Base-by-base conservation (phyloP, 1,140 invertebrate genomes). In the Drosophila saltans region DNA sequence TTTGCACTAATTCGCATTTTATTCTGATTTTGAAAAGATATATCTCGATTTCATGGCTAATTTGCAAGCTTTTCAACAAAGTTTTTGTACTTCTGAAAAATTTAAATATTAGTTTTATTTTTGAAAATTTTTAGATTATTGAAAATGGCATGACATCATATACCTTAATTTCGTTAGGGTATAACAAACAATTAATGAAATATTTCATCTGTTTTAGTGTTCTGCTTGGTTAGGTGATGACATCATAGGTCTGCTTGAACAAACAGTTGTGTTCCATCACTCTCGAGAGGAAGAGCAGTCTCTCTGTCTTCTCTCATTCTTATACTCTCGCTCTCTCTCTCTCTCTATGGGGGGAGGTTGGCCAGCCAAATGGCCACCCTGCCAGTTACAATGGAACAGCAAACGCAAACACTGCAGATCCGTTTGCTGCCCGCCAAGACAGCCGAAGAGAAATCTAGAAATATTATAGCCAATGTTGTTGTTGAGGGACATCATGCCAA, bases 401-500 rank as follows among this genome's bases (percentile, higher is more conserved):
- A 68, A 55, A 72, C 75, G 75, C 70, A 82, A 72, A 81, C 80
- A 28, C 55, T 92, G 36, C 80, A 89, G 70, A 84, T 92, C 61
- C 85, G 74, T 39, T 63, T 92, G 69, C 48, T 91, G 66, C 91
- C 91, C 16, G 79, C 91, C 2, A 39, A 63, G n/a, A 84, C 84
- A 1, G 79, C 74, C 4, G 91, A 91, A 57, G 88, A 92, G 57
- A 84, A 78, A 11, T 74, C 78, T 24, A 77, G 80, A 10, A 91
- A 92, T 57, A 91, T 92, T 24, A 78, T 92, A 3, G 91, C 91
- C 40, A 91, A 92, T 73, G 69, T 92, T 11, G 79, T 91, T n/a
- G 66, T 91, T 10, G 90, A 79, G 72, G 84, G 75, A n/a, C 70
- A 78, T 6, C 71, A 76, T 24, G 66, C 69, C 1, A 11, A 61